phyloP scores from a whole-genome alignment of 2,113 vertebrate genomes.

The Toxostoma redivivum region DNA sequence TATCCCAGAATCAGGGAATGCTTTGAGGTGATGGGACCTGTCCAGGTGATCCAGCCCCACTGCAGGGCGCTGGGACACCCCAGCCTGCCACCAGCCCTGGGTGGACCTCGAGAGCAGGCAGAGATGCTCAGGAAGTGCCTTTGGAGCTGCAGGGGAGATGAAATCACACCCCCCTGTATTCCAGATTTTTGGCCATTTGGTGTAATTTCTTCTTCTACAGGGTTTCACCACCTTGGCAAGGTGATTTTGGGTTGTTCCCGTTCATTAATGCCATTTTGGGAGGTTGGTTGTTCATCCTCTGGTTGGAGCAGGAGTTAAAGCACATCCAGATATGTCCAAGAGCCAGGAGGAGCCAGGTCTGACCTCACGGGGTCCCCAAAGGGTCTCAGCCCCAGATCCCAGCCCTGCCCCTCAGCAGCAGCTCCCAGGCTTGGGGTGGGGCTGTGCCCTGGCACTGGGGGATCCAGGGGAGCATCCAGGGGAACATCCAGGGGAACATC shows the following conservation, averaged over 20 bases:
- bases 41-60: background rate
- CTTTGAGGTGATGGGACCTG: background rate
- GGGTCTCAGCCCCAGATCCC: background rate
- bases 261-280: background rate
- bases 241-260: background rate
- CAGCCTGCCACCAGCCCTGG: background rate
- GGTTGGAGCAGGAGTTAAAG: background rate
- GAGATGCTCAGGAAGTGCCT: background rate
- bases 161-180: fast-evolving
- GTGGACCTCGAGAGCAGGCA: background rate
- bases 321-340: background rate
- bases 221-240: background rate
- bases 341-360: background rate
- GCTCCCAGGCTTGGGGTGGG: fast-evolving
- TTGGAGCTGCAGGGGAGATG: background rate
- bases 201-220: background rate
- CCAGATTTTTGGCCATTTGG: background rate
- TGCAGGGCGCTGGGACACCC: background rate
- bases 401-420: background rate
- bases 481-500: too few relatives aligned
- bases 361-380: fast-evolving
- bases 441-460: background rate
- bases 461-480: too few relatives aligned
- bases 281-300: background rate
- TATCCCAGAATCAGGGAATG: background rate